Evolutionary conservation across 2,797 vertebrate genomes (phyloP).

Genomic region (Pachyuromys duprasi): DNA sequence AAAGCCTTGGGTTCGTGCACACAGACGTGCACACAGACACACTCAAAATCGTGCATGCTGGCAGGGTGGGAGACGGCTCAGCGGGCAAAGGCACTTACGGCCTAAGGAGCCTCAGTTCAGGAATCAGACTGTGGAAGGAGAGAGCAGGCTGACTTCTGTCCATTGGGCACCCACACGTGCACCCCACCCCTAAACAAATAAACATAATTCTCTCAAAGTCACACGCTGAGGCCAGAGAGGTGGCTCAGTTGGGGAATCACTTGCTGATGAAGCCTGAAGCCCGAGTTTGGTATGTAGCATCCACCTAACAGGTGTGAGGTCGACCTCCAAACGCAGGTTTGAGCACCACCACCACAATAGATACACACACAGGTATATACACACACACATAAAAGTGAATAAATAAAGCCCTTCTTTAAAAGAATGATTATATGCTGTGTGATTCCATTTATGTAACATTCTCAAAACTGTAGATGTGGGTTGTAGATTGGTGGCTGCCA

Average conservation of each 20-base stretch:
- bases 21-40: background rate
- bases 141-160: background rate
- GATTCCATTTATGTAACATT: constrained; percentile 8
- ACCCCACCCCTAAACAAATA: background rate
- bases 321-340: background rate
- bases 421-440: background rate
- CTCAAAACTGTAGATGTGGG: background rate
- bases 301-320: background rate
- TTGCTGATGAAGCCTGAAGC: background rate
- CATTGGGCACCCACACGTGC: background rate
- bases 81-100: background rate
- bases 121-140: background rate
- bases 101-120: background rate
- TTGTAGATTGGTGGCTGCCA: background rate
- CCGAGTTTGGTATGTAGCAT: background rate
- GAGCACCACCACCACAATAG: background rate
- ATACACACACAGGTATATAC: background rate
- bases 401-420: background rate
- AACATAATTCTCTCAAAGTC: background rate
- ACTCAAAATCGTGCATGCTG: background rate
- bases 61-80: background rate
- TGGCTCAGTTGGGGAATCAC: background rate
- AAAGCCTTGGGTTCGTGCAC: background rate
- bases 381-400: background rate
- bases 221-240: background rate